Evolutionary conservation across 2,113 vertebrate genomes (phyloP).

Genomic region (Toxotes jaculatrix): DNA sequence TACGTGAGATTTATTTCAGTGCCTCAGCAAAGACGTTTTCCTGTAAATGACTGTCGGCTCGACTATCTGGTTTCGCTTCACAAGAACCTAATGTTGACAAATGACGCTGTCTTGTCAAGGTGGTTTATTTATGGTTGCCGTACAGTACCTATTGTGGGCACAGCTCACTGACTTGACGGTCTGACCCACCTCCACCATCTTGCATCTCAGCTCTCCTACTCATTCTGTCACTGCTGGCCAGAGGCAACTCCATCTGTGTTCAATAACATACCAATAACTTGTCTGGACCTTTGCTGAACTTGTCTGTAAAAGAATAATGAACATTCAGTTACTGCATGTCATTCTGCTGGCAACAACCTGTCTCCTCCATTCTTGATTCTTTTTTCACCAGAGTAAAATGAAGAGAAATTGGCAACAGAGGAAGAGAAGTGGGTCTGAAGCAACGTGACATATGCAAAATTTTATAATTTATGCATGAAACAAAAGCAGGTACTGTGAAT

Average conservation of each 20-base stretch:
- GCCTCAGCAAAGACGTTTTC: conserved; percentile 43
- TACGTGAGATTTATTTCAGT: conserved; percentile 34
- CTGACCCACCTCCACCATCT: conserved; percentile 58
- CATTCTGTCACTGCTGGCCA: conserved; percentile 23
- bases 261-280: conserved; percentile 18
- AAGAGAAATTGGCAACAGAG: background rate
- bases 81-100: conserved; percentile 68
- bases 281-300: conserved; percentile 35
- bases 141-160: conserved; percentile 39
- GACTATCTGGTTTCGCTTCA: conserved; percentile 46
- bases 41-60: conserved; percentile 43
- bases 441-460: background rate
- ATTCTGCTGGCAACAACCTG: background rate
- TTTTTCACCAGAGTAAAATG: background rate
- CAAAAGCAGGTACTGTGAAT: background rate
- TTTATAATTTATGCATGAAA: background rate
- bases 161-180: conserved; percentile 56
- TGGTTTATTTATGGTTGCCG: conserved; percentile 68
- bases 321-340: background rate
- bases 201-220: conserved; percentile 29
- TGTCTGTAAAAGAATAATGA: background rate
- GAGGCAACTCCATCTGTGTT: conserved; percentile 17
- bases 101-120: conserved; percentile 62
- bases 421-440: background rate
- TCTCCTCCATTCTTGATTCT: background rate